phyloP scores from a whole-genome alignment of 2,888 invertebrate species.

The Papilio gigon region DNA sequence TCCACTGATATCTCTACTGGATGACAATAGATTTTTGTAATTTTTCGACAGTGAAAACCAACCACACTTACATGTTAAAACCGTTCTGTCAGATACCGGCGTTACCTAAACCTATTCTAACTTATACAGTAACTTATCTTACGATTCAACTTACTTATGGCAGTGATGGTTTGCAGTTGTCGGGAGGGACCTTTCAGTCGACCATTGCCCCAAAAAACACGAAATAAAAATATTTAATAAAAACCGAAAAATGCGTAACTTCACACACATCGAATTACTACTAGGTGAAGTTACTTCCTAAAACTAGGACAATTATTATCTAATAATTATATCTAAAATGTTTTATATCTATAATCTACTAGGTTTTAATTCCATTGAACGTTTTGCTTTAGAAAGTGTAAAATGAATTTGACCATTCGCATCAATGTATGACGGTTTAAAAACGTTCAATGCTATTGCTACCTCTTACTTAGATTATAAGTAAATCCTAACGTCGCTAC shows the following conservation, averaged over 20 bases:
- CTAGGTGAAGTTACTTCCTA: conserved; percentile 23
- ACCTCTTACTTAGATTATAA: conserved; percentile 16
- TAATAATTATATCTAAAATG: conserved; percentile 26
- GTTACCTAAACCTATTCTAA: not conserved
- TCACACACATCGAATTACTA: conserved; percentile 46
- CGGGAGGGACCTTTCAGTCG: conserved; percentile 66
- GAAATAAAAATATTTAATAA: conserved; percentile 58
- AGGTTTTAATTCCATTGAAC: conserved; percentile 4
- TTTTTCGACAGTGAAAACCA: not conserved
- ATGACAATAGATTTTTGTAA: not conserved
- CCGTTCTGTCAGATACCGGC: conserved; percentile 22
- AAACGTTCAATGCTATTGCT: conserved; percentile 5
- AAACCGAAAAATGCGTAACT: conserved; percentile 58
- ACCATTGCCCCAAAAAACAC: conserved; percentile 61
- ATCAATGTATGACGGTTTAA: not conserved
- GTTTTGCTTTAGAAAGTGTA: not conserved
- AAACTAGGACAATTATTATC: conserved; percentile 10
- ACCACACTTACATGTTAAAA: conserved; percentile 2
- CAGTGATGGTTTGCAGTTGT: conserved; percentile 76
- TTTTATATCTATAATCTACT: conserved; percentile 11
- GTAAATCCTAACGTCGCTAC: conserved; percentile 13
- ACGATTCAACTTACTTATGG: conserved; percentile 72
- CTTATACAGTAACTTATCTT: conserved; percentile 56
- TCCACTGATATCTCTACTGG: not conserved
- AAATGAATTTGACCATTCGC: not conserved